Percentiles rank a stretch among this genome's conserved stretches.
Conservation (phyloP, 2,113 vertebrate genomes). For the Scomber scombrus region DNA sequence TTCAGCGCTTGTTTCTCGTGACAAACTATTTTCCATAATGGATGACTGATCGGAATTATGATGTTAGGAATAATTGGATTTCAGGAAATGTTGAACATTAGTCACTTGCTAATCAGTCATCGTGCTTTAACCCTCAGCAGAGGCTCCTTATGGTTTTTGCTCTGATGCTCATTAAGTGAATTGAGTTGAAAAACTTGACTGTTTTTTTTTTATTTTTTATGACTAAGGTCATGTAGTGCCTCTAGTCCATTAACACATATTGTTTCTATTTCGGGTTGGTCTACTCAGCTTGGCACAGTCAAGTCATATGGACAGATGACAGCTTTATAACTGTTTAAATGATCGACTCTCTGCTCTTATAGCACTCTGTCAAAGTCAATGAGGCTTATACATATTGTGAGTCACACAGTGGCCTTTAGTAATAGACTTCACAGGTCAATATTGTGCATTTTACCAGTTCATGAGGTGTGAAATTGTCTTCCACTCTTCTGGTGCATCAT, state of each 20-base stretch:
- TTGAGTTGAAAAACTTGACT: conserved; percentile 36
- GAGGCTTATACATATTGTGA: conserved; percentile 44
- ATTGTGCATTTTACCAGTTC: conserved; percentile 22
- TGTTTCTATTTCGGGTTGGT: conserved; percentile 53
- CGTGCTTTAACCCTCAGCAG: conserved; percentile 10
- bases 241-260: conserved; percentile 37
- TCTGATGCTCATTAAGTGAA: conserved; percentile 45
- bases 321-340: conserved; percentile 56
- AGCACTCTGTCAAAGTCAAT: conserved; percentile 48
- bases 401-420: conserved; percentile 56
- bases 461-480: conserved; percentile 39
- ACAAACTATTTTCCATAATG: conserved; percentile 13
- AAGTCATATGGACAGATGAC: conserved; percentile 44
- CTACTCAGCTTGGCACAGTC: conserved; percentile 38
- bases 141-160: conserved; percentile 29
- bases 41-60: conserved; percentile 16
- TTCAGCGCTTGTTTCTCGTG: not conserved
- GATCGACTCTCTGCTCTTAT: conserved; percentile 28
- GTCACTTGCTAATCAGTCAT: conserved; percentile 22
- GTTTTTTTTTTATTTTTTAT: conserved; percentile 20
- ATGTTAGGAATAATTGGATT: conserved; percentile 24
- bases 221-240: conserved; percentile 37
- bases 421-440: conserved; percentile 19
- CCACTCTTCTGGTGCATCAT: not conserved
- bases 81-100: conserved; percentile 29